Conservation (phyloP, 2,888 invertebrate genomes). For the Latrodectus elegans region DNA sequence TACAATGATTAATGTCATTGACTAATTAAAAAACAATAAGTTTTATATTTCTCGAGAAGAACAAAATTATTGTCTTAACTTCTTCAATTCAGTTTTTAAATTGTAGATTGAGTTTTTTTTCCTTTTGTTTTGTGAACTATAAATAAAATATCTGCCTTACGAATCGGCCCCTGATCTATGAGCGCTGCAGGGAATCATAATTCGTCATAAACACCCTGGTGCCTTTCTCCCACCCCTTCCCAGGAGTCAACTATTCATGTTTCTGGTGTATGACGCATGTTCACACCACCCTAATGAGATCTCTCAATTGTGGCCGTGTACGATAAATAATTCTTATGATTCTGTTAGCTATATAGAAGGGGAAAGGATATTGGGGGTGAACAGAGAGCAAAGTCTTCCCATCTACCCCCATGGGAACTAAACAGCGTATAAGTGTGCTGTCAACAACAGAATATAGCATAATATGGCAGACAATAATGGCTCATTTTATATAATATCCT, state of each 20-base stretch:
- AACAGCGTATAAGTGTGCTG: background rate
- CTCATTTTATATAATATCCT: too few species aligned
- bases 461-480: too few species aligned
- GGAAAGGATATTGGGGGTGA: slow-evolving; percentile 28
- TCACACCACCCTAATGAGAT: slow-evolving; percentile 65
- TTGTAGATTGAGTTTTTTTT: background rate
- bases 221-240: slow-evolving; percentile 10
- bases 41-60: too few species aligned
- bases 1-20: too few species aligned
- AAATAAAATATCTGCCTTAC: background rate
- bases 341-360: slow-evolving; percentile 16
- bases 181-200: slow-evolving; percentile 39
- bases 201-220: slow-evolving; percentile 69
- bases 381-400: background rate
- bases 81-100: too few species aligned
- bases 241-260: slow-evolving; percentile 37
- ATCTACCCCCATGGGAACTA: background rate
- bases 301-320: slow-evolving; percentile 57
- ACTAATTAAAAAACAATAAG: too few species aligned
- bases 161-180: background rate
- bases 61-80: too few species aligned
- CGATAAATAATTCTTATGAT: slow-evolving; percentile 59
- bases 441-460: too few species aligned
- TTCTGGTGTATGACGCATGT: slow-evolving; percentile 65
- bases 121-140: slow-evolving; percentile 5